Percentiles rank a stretch among this genome's conserved stretches.
Evolutionary conservation across 2,797 vertebrate genomes (phyloP).

Genomic region (Phataginus tricuspis): DNA sequence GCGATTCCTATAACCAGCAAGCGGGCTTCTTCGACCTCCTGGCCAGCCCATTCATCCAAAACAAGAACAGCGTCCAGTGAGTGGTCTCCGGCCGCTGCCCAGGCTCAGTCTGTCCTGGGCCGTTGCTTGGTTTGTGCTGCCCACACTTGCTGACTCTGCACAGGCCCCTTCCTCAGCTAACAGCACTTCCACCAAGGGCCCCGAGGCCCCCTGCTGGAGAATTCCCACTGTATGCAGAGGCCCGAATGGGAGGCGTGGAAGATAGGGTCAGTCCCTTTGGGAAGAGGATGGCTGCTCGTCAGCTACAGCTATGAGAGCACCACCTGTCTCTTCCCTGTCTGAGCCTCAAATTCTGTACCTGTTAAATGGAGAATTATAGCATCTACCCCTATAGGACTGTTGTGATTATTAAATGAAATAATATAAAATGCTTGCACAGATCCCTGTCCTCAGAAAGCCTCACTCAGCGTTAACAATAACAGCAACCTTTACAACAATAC

Average conservation of each 20-base stretch:
- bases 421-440: background rate
- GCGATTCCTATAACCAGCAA: too few relatives aligned
- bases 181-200: background rate
- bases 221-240: too few relatives aligned
- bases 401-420: background rate
- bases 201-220: background rate
- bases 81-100: background rate
- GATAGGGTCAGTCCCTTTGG: background rate
- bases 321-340: background rate
- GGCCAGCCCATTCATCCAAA: accelerated
- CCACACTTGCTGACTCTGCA: background rate
- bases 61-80: background rate
- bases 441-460: too few relatives aligned
- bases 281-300: background rate
- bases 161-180: background rate
- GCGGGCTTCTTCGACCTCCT: background rate
- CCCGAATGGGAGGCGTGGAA: background rate
- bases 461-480: background rate
- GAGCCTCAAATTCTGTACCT: background rate
- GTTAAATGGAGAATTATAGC: background rate
- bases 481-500: background rate
- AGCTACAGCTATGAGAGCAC: background rate
- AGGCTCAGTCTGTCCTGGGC: background rate
- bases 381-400: background rate
- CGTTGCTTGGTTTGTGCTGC: background rate